phyloP scores from a whole-genome alignment of 2,113 vertebrate species.

The Ochotona curzoniae region DNA sequence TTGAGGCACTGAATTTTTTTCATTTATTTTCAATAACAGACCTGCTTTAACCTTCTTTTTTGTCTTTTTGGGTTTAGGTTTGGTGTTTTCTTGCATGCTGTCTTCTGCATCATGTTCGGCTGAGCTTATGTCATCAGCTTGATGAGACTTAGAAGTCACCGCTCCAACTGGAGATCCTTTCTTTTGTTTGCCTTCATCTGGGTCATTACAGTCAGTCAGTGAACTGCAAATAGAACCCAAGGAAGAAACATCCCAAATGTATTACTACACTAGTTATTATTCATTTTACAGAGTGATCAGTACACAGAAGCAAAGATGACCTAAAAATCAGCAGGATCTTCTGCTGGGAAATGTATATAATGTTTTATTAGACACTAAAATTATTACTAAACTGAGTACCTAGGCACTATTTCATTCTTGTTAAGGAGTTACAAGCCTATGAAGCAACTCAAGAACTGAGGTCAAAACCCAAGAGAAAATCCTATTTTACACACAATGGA shows the following conservation, averaged over 20 bases:
- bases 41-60: slow-evolving; percentile 92
- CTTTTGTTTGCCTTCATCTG: slow-evolving; percentile 70
- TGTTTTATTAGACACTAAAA: slow-evolving; percentile 42
- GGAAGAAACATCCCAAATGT: background rate
- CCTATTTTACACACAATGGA: background rate
- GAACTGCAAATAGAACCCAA: slow-evolving; percentile 81
- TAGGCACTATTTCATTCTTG: background rate
- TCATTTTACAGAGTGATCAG: background rate
- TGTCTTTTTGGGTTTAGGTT: slow-evolving; percentile 87
- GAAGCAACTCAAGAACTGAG: background rate
- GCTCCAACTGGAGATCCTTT: slow-evolving; percentile 64
- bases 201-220: slow-evolving; percentile 76
- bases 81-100: slow-evolving; percentile 76
- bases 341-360: background rate
- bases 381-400: background rate
- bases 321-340: background rate
- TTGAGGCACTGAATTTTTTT: background rate
- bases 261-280: background rate
- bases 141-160: slow-evolving; percentile 43
- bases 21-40: slow-evolving; percentile 74
- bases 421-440: background rate
- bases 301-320: background rate
- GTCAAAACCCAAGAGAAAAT: background rate
- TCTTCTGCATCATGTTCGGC: slow-evolving; percentile 76
- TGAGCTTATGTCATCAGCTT: slow-evolving; percentile 53